phyloP scores from a whole-genome alignment of 2,113 vertebrate genomes.

The Mesitornis unicolor region DNA sequence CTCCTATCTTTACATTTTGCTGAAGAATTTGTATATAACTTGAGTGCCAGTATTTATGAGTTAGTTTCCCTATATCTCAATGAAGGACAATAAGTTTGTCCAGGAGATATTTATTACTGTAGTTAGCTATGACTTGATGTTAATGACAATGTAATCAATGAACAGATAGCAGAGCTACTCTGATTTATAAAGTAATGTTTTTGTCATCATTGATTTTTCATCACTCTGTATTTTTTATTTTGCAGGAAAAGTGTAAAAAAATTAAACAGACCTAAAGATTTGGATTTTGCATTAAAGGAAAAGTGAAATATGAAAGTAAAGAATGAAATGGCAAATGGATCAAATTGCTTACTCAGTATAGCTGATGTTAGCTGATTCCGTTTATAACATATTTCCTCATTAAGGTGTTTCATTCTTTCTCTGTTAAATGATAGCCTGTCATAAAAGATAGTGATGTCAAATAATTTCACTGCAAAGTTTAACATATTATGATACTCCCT shows the following conservation, averaged over 20 bases:
- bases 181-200: neutral
- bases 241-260: neutral
- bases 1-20: neutral
- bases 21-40: neutral
- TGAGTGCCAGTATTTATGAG: neutral
- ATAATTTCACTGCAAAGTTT: neutral
- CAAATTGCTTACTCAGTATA: neutral
- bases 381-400: neutral
- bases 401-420: neutral
- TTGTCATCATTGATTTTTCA: neutral
- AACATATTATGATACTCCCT: neutral
- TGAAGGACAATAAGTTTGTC: neutral
- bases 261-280: neutral
- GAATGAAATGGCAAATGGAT: neutral
- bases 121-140: neutral
- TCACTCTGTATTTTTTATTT: neutral
- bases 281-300: neutral
- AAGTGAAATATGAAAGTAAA: neutral
- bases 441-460: neutral
- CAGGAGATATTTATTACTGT: neutral
- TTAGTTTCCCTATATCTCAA: neutral
- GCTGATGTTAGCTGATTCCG: neutral
- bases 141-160: neutral
- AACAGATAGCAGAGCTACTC: neutral
- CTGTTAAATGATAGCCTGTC: neutral